Evolutionary conservation across 2,888 invertebrate species (phyloP).

Genomic region (Scrobipalpa costella): DNA sequence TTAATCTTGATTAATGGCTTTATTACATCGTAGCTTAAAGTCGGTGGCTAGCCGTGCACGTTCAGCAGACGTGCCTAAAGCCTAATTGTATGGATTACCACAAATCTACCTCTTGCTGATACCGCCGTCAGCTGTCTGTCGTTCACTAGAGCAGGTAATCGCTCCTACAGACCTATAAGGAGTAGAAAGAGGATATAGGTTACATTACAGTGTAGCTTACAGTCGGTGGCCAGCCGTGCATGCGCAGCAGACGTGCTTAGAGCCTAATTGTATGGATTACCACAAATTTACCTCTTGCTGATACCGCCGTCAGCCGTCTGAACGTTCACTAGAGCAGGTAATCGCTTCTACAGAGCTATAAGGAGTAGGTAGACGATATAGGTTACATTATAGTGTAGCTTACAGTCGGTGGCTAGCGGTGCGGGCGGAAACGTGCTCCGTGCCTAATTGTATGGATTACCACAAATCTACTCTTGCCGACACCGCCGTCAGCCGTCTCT

Average conservation of each 20-base stretch:
- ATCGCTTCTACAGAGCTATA: no score
- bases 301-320: slow-evolving; percentile 40
- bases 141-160: slow-evolving; percentile 32
- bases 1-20: no score
- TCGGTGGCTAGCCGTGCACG: slow-evolving; percentile 8
- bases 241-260: slow-evolving; percentile 51
- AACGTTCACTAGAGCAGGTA: slow-evolving; percentile 37
- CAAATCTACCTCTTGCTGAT: slow-evolving; percentile 44
- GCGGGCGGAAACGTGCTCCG: slow-evolving; percentile 49
- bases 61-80: slow-evolving; percentile 34
- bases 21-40: slow-evolving; percentile 14
- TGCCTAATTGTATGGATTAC: slow-evolving; percentile 65
- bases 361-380: no score
- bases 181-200: no score
- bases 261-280: slow-evolving; percentile 65
- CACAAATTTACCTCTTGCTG: slow-evolving; percentile 43
- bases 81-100: slow-evolving; percentile 65
- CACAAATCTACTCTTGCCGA: slow-evolving; percentile 43
- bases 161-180: no score
- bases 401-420: no score
- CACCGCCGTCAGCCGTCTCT: slow-evolving; percentile 39
- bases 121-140: slow-evolving; percentile 40
- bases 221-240: no score
- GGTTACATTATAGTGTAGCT: no score
- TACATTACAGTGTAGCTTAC: no score